Conservation (phyloP, 2,797 vertebrate species). For the Danio tinwini region DNA sequence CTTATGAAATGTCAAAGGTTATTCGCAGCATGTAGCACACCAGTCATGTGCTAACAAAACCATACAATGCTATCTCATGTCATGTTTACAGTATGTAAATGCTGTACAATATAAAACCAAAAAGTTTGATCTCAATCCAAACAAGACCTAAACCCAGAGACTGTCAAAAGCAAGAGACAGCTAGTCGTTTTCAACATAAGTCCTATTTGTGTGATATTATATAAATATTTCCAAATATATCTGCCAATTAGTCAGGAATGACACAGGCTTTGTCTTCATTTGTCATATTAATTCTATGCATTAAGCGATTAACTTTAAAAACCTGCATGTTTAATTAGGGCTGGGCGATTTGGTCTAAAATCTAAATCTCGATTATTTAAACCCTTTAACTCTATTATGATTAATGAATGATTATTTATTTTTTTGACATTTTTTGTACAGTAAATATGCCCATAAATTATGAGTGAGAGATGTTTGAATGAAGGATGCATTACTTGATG, state of each 20-base stretch:
- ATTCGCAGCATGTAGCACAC: background rate
- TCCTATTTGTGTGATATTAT: background rate
- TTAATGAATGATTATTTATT: too few species aligned
- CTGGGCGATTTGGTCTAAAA: too few species aligned
- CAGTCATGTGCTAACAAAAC: background rate
- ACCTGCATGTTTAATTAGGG: too few species aligned
- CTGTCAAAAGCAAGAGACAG: background rate
- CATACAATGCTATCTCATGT: background rate
- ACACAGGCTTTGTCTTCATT: background rate
- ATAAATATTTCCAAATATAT: background rate
- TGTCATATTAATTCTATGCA: background rate
- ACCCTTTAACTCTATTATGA: too few species aligned
- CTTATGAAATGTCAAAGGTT: background rate
- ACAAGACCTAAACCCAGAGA: background rate
- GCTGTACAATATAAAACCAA: constrained; percentile 1
- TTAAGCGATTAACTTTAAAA: background rate
- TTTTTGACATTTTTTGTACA: too few species aligned
- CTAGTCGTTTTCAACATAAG: background rate
- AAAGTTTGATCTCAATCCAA: background rate
- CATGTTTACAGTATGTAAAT: background rate
- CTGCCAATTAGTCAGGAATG: background rate
- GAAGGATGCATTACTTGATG: too few species aligned
- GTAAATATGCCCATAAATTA: too few species aligned
- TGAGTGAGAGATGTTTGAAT: too few species aligned
- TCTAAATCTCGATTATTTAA: too few species aligned